Evolutionary conservation across 2,797 vertebrate species (phyloP), one percentile per base, ranked within the genome.

Genomic region (Micrastur ruficollis): DNA sequence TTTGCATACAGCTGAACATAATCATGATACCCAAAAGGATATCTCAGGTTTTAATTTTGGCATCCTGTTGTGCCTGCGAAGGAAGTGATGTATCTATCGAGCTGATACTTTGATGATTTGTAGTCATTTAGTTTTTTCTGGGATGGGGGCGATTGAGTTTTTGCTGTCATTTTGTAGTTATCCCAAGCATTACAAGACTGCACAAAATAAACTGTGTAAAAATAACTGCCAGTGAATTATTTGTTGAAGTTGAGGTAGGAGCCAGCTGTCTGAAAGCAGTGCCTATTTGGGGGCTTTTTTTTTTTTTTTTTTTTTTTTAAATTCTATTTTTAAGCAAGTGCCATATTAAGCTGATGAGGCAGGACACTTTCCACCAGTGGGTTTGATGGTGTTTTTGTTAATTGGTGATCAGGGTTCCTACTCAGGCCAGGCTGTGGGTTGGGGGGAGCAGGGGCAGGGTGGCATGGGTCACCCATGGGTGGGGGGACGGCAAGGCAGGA

Each of bases 1-100:
- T 94, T 71, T 91, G 62, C 65, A 71, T 74, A 25, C 75, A 91
- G 80, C 73, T 86, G 56, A 89, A 86, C 19, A 10, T 25, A 52
- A 66, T 58, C 12, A 23, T 23, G 50, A 76, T 70, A 63, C 47
- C 79, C 67, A 61, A 38, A 89, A 50, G 55, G 46, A 42, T 72
- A n/a, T 36, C 78, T 3, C 12, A 95, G 56, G 65, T 83, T 96
- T 80, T 84, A 63, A 58, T 90, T 82, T 14, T 53, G 59, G 58
- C 80, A 52, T 90, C 65, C 65, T 32, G 59, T 70, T 34, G 62
- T 38, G 73, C 29, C 53, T 61, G 34, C 2, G 6, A 53, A 81
- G 80, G 70, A 84, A 75, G 7, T 11, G 61, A 72, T 86, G 68
- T 84, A 46, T 71, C 67, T 25, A 34, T 61, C 1, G 3, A 92